These are phyloP conservation scores for Plebejus anna DNA, from an alignment of 2,888 invertebrate species.

Conservation along the genomic window DNA sequence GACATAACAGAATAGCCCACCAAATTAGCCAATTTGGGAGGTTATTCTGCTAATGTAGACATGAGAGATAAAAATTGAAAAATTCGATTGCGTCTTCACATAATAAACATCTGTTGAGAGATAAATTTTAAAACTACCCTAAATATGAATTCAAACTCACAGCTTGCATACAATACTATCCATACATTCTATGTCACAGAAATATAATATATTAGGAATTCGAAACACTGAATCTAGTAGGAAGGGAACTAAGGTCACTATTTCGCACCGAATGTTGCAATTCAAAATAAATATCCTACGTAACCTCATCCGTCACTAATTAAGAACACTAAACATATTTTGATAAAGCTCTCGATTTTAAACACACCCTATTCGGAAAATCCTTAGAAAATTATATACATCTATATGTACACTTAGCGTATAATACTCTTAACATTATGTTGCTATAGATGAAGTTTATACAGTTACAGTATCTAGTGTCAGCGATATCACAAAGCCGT, in stretches of 20 bases:
- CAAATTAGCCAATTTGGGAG: background rate
- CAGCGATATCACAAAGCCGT: constrained; percentile 67
- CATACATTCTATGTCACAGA: constrained; percentile 17
- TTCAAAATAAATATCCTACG: constrained; percentile 29
- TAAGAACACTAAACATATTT: constrained; percentile 41
- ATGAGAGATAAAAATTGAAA: background rate
- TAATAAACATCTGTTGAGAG: background rate
- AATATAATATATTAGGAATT: constrained; percentile 25
- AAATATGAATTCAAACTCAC: background rate
- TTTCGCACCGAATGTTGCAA: constrained; percentile 16
- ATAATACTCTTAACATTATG: constrained; percentile 34
- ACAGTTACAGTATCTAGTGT: constrained; percentile 28
- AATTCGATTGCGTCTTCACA: constrained; percentile 2
- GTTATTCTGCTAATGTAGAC: background rate
- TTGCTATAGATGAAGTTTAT: constrained; percentile 14
- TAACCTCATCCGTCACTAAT: constrained; percentile 32
- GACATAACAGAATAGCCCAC: background rate
- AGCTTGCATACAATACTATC: background rate
- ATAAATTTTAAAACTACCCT: constrained; percentile 5
- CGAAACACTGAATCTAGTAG: constrained; percentile 10
- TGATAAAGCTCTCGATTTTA: constrained; percentile 56
- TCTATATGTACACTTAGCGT: constrained; percentile 49
- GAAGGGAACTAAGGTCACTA: constrained; percentile 27
- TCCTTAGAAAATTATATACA: constrained; percentile 46
- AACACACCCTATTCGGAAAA: constrained; percentile 48